Conservation (phyloP, 2,888 invertebrate species). For the Athalia rosae region DNA sequence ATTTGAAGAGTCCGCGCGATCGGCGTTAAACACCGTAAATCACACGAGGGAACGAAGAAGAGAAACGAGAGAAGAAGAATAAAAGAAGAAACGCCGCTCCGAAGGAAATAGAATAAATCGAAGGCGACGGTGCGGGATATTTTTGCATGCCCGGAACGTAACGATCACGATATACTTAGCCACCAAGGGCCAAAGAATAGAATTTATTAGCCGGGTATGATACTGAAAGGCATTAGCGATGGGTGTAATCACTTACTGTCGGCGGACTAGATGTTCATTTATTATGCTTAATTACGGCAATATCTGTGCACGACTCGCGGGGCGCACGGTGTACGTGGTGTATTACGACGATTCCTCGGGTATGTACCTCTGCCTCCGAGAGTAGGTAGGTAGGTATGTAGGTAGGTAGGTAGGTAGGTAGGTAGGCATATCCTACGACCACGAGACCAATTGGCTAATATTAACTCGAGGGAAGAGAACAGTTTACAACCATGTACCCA, state of each 20-base stretch:
- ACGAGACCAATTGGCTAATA: conserved; percentile 13
- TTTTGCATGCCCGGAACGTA: conserved; percentile 6
- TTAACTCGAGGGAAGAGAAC: not conserved
- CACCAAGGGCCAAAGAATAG: not conserved
- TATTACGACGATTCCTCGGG: too few species aligned
- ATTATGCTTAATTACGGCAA: conserved; percentile 34
- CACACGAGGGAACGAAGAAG: not conserved
- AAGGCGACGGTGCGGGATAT: conserved; percentile 13
- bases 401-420: not conserved
- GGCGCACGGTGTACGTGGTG: not conserved
- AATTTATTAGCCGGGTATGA: not conserved
- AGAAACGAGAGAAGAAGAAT: not conserved
- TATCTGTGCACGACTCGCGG: not conserved
- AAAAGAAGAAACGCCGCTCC: conserved; percentile 5
- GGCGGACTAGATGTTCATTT: conserved; percentile 15
- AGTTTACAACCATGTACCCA: conserved; percentile 28
- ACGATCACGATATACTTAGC: not conserved
- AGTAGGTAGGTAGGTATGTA: not conserved
- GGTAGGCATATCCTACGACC: not conserved
- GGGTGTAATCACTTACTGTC: conserved; percentile 18
- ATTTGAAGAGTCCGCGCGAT: conserved; percentile 22
- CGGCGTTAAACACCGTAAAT: too few species aligned
- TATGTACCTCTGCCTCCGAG: too few species aligned
- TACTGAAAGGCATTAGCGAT: not conserved
- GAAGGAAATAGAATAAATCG: conserved; percentile 5